Percentiles rank a stretch among this genome's conserved stretches.
phyloP scores from a whole-genome alignment of 2,113 vertebrate species.

The Rhombomys opimus region DNA sequence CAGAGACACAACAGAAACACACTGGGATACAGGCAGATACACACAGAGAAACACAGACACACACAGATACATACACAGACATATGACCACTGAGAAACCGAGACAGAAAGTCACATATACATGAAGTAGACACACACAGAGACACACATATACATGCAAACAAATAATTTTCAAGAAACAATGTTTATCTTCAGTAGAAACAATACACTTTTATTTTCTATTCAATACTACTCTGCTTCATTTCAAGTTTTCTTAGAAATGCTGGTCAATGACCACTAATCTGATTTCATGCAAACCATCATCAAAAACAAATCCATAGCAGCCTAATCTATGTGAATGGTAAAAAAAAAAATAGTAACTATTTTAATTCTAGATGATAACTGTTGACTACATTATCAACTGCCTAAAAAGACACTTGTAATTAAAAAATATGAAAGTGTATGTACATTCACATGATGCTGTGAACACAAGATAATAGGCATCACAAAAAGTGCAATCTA shows the following conservation, averaged over 20 bases:
- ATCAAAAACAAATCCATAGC: neutral
- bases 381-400: neutral
- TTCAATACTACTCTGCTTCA: slow-evolving; percentile 17
- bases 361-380: neutral
- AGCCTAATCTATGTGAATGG: neutral
- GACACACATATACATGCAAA: neutral
- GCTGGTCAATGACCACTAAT: neutral
- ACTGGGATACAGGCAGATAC: neutral
- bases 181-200: neutral
- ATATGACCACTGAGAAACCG: neutral
- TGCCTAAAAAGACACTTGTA: neutral
- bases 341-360: neutral
- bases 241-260: slow-evolving; percentile 53
- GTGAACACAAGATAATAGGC: slow-evolving; percentile 7
- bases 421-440: neutral
- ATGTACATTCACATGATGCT: neutral
- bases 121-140: neutral
- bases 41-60: neutral
- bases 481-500: neutral
- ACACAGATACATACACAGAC: neutral
- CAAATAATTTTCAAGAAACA: slow-evolving; percentile 42
- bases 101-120: neutral
- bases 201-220: neutral
- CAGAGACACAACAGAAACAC: fast-evolving
- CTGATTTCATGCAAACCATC: neutral